Evolutionary conservation across 2,113 vertebrate species (phyloP).

Genomic region (Festucalex cinctus): DNA sequence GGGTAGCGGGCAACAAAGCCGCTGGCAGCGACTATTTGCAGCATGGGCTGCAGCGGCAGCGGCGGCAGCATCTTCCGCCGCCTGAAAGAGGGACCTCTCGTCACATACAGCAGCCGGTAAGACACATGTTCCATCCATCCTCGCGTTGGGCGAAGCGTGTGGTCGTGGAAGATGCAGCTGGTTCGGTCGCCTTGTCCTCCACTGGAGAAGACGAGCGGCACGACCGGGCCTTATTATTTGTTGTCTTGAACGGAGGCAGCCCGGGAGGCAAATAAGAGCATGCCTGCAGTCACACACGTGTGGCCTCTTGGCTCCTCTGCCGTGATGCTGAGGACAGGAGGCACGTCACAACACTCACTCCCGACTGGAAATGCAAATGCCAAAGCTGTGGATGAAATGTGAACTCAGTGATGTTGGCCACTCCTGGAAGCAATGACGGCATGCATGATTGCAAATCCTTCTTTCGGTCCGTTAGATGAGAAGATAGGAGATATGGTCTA

Average conservation of each 20-base stretch:
- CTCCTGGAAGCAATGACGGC: constrained; percentile 21
- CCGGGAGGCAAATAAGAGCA: constrained; percentile 3
- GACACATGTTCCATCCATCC: constrained; percentile 26
- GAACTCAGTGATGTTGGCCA: constrained; percentile 33
- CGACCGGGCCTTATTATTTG: constrained; percentile 37
- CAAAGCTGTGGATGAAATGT: constrained; percentile 30
- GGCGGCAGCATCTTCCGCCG: constrained; percentile 64
- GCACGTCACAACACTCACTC: constrained; percentile 25
- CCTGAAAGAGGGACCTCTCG: constrained; percentile 68
- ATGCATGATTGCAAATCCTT: constrained; percentile 20
- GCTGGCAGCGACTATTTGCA: constrained; percentile 67
- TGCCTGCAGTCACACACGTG: constrained; percentile 22
- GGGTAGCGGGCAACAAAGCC: constrained; percentile 68
- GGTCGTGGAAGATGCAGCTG: constrained; percentile 19
- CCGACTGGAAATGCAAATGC: constrained; percentile 24
- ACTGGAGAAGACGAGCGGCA: constrained; percentile 16
- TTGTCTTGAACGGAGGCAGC: constrained; percentile 34
- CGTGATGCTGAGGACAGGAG: constrained; percentile 11
- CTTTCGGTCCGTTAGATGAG: constrained; percentile 4
- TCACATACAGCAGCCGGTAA: constrained; percentile 74
- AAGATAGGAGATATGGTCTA: constrained; percentile 13
- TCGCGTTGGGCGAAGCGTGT: neutral
- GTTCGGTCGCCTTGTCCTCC: constrained; percentile 34
- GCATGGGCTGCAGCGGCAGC: constrained; percentile 54
- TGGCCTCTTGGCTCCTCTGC: neutral